Conservation (phyloP, 2,113 vertebrate species). For the Athene noctua region DNA sequence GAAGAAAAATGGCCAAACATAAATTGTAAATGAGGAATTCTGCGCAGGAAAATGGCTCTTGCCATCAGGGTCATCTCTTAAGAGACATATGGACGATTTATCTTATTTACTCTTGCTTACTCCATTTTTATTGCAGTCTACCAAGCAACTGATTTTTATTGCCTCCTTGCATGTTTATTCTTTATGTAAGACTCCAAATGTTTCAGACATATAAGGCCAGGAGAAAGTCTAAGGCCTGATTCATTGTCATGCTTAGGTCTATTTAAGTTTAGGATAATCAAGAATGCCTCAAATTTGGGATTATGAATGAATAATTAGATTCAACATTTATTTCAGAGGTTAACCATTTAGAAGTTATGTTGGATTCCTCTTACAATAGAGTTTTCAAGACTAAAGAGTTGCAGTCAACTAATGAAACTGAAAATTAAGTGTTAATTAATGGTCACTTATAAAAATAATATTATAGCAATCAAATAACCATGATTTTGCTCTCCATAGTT, state of each 20-base stretch:
- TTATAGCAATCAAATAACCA: not conserved
- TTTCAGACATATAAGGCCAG: not conserved
- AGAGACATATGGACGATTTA: not conserved
- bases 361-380: not conserved
- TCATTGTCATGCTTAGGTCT: accelerated
- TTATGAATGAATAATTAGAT: not conserved
- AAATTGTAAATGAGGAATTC: not conserved
- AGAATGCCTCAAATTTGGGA: not conserved
- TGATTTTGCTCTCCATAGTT: not conserved
- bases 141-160: not conserved
- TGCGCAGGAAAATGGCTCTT: not conserved
- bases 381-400: not conserved
- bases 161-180: not conserved
- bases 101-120: not conserved
- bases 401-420: not conserved
- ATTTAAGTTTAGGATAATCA: not conserved
- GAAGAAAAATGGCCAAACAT: not conserved
- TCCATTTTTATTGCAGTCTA: not conserved
- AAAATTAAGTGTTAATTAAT: not conserved
- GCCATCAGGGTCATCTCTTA: not conserved
- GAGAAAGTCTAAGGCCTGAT: not conserved
- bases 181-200: not conserved
- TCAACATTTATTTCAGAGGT: not conserved
- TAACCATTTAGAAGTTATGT: not conserved
- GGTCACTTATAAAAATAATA: not conserved